Conservation (phyloP, 2,113 vertebrate species). For the Corapipo altera region DNA sequence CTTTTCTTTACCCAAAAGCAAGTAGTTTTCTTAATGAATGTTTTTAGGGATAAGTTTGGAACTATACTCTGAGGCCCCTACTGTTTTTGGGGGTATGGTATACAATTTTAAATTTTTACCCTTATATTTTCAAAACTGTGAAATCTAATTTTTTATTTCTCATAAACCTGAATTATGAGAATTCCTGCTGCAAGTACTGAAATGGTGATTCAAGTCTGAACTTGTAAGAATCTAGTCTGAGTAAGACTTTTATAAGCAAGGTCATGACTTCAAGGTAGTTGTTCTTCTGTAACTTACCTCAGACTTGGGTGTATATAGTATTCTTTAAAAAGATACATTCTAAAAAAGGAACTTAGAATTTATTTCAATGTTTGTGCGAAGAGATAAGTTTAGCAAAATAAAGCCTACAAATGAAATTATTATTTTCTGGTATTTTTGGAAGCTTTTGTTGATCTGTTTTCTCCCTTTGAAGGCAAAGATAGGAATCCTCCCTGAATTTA, state of each 20-base stretch:
- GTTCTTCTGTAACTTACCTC: neutral
- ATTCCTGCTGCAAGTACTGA: neutral
- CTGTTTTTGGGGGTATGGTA: neutral
- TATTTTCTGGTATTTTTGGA: neutral
- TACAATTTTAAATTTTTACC: neutral
- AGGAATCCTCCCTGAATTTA: neutral
- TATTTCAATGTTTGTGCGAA: neutral
- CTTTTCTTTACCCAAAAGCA: neutral
- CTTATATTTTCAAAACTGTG: neutral
- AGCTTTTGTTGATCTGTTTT: neutral
- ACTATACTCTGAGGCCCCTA: neutral
- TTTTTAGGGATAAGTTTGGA: neutral
- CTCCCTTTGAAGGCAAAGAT: neutral
- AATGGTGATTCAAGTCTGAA: neutral
- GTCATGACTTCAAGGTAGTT: neutral
- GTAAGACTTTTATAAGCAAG: neutral
- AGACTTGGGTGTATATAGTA: neutral
- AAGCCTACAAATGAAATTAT: neutral
- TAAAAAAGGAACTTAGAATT: neutral
- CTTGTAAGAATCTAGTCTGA: neutral
- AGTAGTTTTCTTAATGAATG: neutral
- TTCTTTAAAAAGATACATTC: neutral
- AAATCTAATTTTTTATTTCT: neutral
- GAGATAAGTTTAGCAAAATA: neutral
- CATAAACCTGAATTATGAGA: neutral